Evolutionary conservation across 2,797 vertebrate species (phyloP).

Genomic region (Gephyroberyx darwinii): DNA sequence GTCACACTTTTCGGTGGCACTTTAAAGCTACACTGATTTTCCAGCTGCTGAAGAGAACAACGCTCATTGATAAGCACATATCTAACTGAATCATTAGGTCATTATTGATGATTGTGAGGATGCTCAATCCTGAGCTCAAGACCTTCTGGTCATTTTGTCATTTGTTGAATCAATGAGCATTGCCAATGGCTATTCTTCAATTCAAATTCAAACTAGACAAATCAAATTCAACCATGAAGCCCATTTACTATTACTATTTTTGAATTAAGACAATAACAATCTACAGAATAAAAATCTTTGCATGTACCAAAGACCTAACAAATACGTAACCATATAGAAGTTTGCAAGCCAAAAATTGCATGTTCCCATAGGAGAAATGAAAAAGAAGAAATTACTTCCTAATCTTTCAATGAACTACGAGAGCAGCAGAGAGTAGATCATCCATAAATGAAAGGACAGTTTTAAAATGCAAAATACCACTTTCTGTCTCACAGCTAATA

Average conservation of each 20-base stretch:
- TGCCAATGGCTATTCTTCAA: too few species aligned
- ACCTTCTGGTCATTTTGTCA: too few species aligned
- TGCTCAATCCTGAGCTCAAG: too few species aligned
- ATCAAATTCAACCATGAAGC: too few species aligned
- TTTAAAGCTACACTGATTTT: background rate
- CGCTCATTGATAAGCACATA: background rate
- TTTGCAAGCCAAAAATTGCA: conserved; percentile 23
- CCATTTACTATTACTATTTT: too few species aligned
- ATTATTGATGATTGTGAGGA: too few species aligned
- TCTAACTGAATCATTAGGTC: conserved; percentile 1
- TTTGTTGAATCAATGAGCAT: too few species aligned
- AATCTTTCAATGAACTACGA: conserved; percentile 22
- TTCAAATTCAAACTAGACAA: too few species aligned
- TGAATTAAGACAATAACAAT: background rate
- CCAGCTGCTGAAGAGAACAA: conserved; percentile 11
- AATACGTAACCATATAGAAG: conserved; percentile 25
- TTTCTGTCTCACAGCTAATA: conserved; percentile 50
- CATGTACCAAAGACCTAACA: background rate
- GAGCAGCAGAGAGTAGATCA: background rate
- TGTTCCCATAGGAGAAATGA: conserved; percentile 15
- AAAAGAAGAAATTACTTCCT: conserved; percentile 41
- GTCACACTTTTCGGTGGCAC: background rate
- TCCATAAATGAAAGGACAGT: too few species aligned
- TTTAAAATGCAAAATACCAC: background rate
- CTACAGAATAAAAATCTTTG: background rate